These are phyloP conservation scores for Merops nubicus DNA, from an alignment of 2,113 vertebrate genomes.

Conservation along the genomic window DNA sequence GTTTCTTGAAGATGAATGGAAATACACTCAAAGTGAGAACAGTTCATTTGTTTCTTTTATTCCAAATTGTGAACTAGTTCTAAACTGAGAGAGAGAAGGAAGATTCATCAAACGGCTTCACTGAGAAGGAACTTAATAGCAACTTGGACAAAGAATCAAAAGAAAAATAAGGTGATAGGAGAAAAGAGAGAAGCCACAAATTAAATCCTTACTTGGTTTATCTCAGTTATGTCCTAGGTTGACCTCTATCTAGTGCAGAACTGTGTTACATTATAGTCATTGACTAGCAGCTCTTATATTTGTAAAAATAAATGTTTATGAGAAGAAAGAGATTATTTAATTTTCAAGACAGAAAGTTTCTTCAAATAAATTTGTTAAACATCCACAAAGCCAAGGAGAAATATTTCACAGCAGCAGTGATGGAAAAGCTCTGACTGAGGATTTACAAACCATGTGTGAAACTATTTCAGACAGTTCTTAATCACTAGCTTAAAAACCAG, in stretches of 20 bases:
- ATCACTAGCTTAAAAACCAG: slow-evolving; percentile 43
- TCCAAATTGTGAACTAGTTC: background rate
- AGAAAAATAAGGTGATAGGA: background rate
- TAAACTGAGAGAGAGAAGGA: slow-evolving; percentile 12
- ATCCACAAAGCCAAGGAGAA: slow-evolving; percentile 15
- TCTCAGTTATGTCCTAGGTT: background rate
- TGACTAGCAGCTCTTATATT: background rate
- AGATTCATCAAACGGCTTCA: background rate
- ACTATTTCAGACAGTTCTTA: slow-evolving; percentile 54
- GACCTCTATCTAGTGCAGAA: background rate
- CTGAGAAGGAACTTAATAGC: background rate
- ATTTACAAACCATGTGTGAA: slow-evolving; percentile 53
- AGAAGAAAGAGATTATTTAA: background rate
- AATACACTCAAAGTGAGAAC: background rate
- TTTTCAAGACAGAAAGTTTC: background rate
- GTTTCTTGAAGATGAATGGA: slow-evolving; percentile 12
- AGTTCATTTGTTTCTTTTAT: background rate
- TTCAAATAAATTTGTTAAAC: slow-evolving; percentile 5
- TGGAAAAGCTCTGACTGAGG: slow-evolving; percentile 10
- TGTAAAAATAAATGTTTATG: background rate
- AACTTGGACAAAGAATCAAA: background rate
- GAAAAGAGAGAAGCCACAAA: background rate
- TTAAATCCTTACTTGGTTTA: background rate
- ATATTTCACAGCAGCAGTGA: background rate
- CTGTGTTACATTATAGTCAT: background rate